Evolutionary conservation across 2,797 vertebrate species (phyloP), one percentile per base, ranked within the genome.

Genomic region (Ctenopoma multispine): DNA sequence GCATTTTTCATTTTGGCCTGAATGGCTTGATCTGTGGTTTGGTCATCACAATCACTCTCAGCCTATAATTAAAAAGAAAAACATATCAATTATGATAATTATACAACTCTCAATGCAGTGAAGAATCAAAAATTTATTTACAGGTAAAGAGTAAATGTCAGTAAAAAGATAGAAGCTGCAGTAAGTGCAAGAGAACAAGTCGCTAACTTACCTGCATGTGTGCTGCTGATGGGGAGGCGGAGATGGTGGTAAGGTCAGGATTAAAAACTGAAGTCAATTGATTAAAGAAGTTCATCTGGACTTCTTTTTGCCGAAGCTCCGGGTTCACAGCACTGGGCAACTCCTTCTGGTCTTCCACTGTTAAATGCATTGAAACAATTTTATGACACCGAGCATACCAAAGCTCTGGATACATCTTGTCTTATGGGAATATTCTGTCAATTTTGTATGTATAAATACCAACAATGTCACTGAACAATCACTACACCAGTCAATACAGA

Each of bases 281-380:
- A 90, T 98, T 99, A 80, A 98, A 95, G 91, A 99, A 99, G 90
- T 99, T 99, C 97, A 99, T 98, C 85, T 99, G 97, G 15, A 99
- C 98, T 93, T 99, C 98, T 83, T 98, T 99, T 77, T 99, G 97
- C 69, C 96, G 94, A 75, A 98, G 94, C 77, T 99, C 98, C 0
- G 97, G 97, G 88, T 96, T 99, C 80, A 98, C 94, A 0, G 96
- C 95, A 43, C 96, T 96, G 57, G 96, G 95, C 71, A 96, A 65
- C 69, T 99, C 98, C 87, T 99, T 99, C 93, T 99, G 98, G 85
- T 99, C 98, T 87, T 99, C 98, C 92, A 99, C 98, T 99, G 65
- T 78, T 46, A 43, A 46, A 75, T 17, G 36, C 63, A 54, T 18
- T n/a, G 11, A 62, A 5, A 78, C 9, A 24, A 31, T 44, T 53